Evolutionary conservation across 2,113 vertebrate genomes (phyloP), one percentile per base, ranked within the genome.

Genomic region (Protobothrops flavoviridis): DNA sequence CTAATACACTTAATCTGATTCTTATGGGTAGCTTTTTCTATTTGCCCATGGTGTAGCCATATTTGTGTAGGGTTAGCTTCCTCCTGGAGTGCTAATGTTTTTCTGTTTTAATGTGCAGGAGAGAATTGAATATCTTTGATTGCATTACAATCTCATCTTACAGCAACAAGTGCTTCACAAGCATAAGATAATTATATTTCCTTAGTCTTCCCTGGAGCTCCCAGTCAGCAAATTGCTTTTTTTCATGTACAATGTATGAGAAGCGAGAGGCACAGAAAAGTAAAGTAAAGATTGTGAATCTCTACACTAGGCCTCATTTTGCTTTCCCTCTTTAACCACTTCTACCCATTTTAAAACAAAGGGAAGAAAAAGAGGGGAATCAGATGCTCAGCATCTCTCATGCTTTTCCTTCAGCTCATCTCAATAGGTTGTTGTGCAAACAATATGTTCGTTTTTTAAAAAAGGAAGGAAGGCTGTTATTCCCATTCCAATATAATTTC

Each of bases 161-260:
- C 23, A 55, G 17, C 87, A 48, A 45, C 7, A 92, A 92, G 74
- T 90, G 91, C 74, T 92, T 86, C 86, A 91, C 56, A 87, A 92
- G 90, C 56, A 45, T 69, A 29, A 64, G 87, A 48, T 92, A 87
- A 92, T 90, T 90, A 61, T 29, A 90, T 92, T 53, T 86, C n/a
- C 23, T 85, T 85, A 33, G n/a, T 29, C n/a, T 89, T 56, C 69
- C 64, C 64, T 4, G 53, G 4, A 59, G 23, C 55, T 86, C 23
- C 23, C 56, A 7, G 33, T 11, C 43, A 23, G 20, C 24, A 61
- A 64, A 61, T 33, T 87, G 7, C 26, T 24, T n/a, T 24, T 26
- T 17, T 81, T 13, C 29, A 1, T 45, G 48, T 69, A 24, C 15
- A 3, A 20, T 21, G 9, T 50, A 20, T 20, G 23, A 5, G n/a